Evolutionary conservation across 2,113 vertebrate species (phyloP).

Genomic region (Redunca redunca): DNA sequence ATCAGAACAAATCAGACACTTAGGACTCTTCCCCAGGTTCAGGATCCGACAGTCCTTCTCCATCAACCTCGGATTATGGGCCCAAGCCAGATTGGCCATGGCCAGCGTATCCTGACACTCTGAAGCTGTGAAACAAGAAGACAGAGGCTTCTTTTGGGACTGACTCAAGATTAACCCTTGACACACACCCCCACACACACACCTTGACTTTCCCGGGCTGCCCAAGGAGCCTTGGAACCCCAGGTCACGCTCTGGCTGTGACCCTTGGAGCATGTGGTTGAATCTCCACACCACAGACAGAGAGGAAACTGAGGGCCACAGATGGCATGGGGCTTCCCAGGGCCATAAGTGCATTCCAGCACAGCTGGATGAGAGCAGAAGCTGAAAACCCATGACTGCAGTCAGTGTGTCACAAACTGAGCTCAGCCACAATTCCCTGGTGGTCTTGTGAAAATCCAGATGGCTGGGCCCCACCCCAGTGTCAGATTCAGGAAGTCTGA

Average conservation of each 20-base stretch:
- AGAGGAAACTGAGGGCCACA: not conserved
- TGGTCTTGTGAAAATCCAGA: not conserved
- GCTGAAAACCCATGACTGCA: not conserved
- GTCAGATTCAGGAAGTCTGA: not conserved
- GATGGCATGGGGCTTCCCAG: not conserved
- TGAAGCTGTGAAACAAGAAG: not conserved
- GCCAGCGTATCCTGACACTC: not conserved
- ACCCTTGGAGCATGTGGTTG: not conserved
- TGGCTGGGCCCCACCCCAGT: not conserved
- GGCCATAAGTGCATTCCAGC: not conserved
- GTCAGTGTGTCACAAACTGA: not conserved
- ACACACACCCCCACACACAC: rapidly evolving
- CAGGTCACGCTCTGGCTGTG: not conserved
- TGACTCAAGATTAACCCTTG: not conserved
- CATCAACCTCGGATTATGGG: not conserved
- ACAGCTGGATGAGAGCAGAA: not conserved
- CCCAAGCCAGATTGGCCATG: not conserved
- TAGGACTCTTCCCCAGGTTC: rapidly evolving
- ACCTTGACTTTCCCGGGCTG: rapidly evolving
- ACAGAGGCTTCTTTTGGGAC: not conserved
- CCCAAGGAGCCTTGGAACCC: not conserved
- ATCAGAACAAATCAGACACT: not conserved
- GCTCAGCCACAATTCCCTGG: not conserved
- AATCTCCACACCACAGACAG: not conserved
- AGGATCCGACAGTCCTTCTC: not conserved